phyloP scores from a whole-genome alignment of 2,113 vertebrate genomes.

The Pipra filicauda region DNA sequence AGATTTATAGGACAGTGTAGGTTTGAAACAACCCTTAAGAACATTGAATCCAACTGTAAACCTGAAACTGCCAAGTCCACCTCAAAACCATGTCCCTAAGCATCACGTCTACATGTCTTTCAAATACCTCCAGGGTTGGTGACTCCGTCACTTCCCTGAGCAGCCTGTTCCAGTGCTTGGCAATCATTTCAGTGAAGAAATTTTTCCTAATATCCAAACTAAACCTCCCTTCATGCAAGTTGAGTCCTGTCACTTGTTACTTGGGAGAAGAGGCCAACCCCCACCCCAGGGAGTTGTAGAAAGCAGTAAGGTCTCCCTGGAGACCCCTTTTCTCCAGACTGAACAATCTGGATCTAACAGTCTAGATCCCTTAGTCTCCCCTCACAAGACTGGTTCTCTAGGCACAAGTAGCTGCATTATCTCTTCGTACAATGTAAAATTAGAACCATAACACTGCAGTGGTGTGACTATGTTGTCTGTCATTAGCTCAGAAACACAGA shows the following conservation, averaged over 20 bases:
- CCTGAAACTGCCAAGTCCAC: neutral
- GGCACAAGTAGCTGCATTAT: neutral
- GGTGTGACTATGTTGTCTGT: rapidly evolving
- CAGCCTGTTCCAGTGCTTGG: neutral
- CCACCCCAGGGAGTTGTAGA: neutral
- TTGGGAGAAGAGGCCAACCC: neutral
- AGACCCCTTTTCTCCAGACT: neutral
- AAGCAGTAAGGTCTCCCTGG: neutral
- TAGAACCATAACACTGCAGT: neutral
- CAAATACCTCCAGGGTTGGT: neutral
- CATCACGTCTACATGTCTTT: neutral
- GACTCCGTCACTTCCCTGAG: neutral
- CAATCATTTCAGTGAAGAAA: neutral
- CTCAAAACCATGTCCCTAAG: neutral
- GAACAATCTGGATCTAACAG: too few species aligned
- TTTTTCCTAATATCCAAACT: neutral
- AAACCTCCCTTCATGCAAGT: neutral
- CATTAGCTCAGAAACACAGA: neutral
- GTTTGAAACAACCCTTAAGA: neutral
- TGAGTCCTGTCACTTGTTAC: neutral
- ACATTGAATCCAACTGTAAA: neutral
- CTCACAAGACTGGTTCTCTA: neutral
- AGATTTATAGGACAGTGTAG: neutral
- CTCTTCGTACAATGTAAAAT: neutral
- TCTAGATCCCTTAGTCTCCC: neutral